Percentiles rank a stretch among this genome's conserved stretches.
phyloP scores from a whole-genome alignment of 1,140 invertebrate species.

The Kradibia gibbosae region DNA sequence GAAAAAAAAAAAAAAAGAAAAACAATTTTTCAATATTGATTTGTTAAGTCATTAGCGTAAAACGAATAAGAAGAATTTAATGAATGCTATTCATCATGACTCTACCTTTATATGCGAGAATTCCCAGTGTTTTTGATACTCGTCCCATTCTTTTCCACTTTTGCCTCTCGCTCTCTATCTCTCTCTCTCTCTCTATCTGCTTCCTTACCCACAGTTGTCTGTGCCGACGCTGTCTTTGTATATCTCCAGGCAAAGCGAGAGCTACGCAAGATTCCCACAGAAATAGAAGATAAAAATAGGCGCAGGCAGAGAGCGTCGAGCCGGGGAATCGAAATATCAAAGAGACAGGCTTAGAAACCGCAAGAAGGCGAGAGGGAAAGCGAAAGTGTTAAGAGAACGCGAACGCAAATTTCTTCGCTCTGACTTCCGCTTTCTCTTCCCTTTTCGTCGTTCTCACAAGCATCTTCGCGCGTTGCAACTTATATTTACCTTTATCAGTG shows the following conservation, averaged over 20 bases:
- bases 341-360: neutral
- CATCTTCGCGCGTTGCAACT: no score
- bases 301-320: slow-evolving; percentile 14
- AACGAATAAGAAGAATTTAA: neutral
- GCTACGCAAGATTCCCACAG: slow-evolving; percentile 8
- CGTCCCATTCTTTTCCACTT: no score
- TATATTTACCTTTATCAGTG: no score
- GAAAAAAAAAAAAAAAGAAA: no score
- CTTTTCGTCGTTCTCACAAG: no score
- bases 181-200: neutral
- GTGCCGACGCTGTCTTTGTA: neutral
- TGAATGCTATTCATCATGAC: slow-evolving; percentile 4
- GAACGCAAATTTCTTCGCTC: neutral
- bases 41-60: neutral
- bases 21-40: no score
- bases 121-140: neutral
- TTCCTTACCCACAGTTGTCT: neutral
- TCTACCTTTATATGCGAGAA: neutral
- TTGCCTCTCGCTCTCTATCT: neutral
- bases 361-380: slow-evolving; percentile 14
- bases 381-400: slow-evolving; percentile 5
- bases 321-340: slow-evolving; percentile 33
- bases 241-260: neutral
- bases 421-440: no score
- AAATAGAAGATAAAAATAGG: slow-evolving; percentile 45